phyloP scores from a whole-genome alignment of 53 echinoderm and acorn worm species.

The Holothuria scabra region DNA sequence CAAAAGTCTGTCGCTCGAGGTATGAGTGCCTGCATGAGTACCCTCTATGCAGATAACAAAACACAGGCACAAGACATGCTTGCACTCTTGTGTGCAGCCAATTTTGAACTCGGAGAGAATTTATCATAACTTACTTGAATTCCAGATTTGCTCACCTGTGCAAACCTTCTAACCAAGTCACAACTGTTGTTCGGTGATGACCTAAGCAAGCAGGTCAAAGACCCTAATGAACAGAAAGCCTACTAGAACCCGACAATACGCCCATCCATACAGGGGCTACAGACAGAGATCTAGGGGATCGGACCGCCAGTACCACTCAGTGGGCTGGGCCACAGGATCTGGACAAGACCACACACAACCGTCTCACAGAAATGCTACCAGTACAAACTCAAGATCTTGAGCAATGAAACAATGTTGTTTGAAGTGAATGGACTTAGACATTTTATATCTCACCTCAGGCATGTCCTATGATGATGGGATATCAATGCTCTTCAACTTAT shows the following conservation, averaged over 20 bases:
- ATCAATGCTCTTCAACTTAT: too few relatives aligned
- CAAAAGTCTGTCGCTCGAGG: background rate
- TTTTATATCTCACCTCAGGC: too few relatives aligned
- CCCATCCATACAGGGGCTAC: conserved; percentile 1
- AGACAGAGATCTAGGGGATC: background rate
- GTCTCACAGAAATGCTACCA: conserved; percentile 27
- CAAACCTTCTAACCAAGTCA: conserved; percentile 17
- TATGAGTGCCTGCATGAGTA: conserved; percentile 19
- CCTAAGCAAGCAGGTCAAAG: conserved; percentile 40
- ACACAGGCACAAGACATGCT: conserved; percentile 42
- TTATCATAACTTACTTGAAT: conserved; percentile 49
- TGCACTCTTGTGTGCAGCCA: conserved; percentile 23
- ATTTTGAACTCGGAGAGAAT: conserved; percentile 50
- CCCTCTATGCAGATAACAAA: conserved; percentile 14
- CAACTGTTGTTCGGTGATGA: conserved; percentile 58
- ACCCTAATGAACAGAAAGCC: conserved; percentile 50
- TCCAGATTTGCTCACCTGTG: conserved; percentile 36
- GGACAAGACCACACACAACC: background rate
- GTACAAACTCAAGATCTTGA: too few relatives aligned
- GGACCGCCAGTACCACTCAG: background rate
- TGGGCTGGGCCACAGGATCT: conserved; percentile 9
- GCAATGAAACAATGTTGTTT: too few relatives aligned
- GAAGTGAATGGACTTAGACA: too few relatives aligned
- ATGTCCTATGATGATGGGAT: too few relatives aligned
- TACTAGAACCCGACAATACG: background rate